Evolutionary conservation across 2,888 invertebrate genomes (phyloP).

Genomic region (Luffia ferchaultella): DNA sequence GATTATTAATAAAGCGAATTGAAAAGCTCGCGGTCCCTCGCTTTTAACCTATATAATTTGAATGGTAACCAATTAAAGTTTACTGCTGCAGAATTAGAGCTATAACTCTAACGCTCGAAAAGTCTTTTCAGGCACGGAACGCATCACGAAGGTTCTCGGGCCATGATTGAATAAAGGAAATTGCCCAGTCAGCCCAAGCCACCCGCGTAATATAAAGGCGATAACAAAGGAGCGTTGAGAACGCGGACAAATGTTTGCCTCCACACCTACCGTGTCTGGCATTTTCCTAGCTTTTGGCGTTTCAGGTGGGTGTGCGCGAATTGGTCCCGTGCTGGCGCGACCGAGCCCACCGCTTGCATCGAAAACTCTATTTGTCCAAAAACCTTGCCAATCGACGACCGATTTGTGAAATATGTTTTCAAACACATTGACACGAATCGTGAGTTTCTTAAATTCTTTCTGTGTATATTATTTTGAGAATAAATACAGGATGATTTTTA

Average conservation of each 20-base stretch:
- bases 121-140: constrained; percentile 8
- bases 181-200: constrained; percentile 22
- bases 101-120: neutral
- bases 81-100: neutral
- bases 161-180: constrained; percentile 32
- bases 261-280: constrained; percentile 12
- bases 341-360: constrained; percentile 2
- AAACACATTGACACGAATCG: no score
- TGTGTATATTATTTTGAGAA: no score
- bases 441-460: no score
- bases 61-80: neutral
- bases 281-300: constrained; percentile 11
- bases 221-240: constrained; percentile 21
- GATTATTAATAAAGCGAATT: no score
- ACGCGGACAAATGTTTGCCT: constrained; percentile 22
- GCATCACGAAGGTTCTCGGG: constrained; percentile 11
- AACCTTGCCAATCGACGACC: no score
- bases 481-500: no score
- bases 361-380: neutral
- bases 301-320: constrained; percentile 7
- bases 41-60: no score
- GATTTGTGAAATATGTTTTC: no score
- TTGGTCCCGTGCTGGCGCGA: constrained; percentile 5
- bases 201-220: constrained; percentile 14
- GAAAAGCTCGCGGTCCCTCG: no score